Conservation (phyloP, 2,797 vertebrate species). For the Spatula clypeata region DNA sequence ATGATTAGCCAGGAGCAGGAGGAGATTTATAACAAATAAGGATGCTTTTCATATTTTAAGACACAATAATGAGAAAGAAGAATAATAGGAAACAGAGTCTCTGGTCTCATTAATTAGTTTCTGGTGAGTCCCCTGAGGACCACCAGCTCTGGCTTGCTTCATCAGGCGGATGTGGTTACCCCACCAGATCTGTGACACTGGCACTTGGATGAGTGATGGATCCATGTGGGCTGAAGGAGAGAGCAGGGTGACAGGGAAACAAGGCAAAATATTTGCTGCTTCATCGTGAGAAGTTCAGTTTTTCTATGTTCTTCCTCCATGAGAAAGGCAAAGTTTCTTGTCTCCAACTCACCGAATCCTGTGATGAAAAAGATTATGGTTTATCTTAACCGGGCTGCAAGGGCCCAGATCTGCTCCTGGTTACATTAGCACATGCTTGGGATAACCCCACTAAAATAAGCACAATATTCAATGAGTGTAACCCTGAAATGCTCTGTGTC, state of each 20-base stretch:
- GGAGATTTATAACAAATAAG: not conserved
- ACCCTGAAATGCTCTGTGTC: not conserved
- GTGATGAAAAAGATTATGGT: not conserved
- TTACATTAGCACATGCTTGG: accelerated
- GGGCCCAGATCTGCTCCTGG: not conserved
- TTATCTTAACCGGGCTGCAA: not conserved
- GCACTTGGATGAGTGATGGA: not conserved
- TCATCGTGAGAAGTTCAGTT: not conserved
- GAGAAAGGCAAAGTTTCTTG: not conserved
- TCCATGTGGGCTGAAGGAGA: not conserved
- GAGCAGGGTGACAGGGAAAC: not conserved
- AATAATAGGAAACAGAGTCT: conserved; percentile 3
- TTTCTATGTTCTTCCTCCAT: not conserved
- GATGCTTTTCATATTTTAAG: not conserved
- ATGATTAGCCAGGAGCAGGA: not conserved
- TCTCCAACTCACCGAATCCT: not conserved
- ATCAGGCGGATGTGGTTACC: not conserved
- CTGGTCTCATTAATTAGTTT: not conserved
- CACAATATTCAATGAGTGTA: accelerated
- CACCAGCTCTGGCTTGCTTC: not conserved
- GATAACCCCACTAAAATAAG: not conserved
- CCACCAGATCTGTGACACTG: not conserved
- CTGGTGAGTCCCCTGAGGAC: not conserved
- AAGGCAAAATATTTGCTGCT: not conserved
- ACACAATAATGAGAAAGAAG: not conserved